These are phyloP conservation scores for Cirrhinus mrigala DNA, from an alignment of 2,797 vertebrate species.

Conservation along the genomic window DNA sequence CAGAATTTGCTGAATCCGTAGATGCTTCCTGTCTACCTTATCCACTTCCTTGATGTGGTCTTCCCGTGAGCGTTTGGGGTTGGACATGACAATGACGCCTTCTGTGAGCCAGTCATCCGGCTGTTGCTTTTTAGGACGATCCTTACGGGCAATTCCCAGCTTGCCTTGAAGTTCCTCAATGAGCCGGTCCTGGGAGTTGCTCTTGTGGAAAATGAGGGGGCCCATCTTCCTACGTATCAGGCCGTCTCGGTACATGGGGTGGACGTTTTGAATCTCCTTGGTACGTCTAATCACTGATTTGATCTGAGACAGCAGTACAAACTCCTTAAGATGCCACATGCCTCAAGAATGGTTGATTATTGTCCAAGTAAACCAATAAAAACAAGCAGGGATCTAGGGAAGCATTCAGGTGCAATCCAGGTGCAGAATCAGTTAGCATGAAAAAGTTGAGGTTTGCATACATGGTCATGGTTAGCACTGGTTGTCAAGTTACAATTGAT, in stretches of 20 bases:
- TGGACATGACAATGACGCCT: constrained; percentile 88
- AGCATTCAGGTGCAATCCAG: constrained; percentile 4
- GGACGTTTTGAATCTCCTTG: constrained; percentile 90
- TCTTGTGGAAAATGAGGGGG: constrained; percentile 90
- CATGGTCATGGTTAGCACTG: constrained; percentile 6
- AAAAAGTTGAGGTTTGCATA: neutral
- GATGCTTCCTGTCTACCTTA: constrained; percentile 84
- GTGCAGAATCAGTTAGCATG: constrained; percentile 16
- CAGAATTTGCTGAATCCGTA: neutral
- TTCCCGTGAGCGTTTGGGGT: constrained; percentile 81
- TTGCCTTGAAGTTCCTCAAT: constrained; percentile 93
- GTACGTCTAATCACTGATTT: constrained; percentile 96
- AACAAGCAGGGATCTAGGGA: neutral
- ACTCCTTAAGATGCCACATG: constrained; percentile 27
- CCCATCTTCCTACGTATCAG: constrained; percentile 88
- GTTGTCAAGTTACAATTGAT: neutral
- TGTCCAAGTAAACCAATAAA: constrained; percentile 6
- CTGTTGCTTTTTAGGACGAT: constrained; percentile 78
- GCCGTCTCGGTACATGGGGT: constrained; percentile 93
- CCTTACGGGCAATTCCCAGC: constrained; percentile 85
- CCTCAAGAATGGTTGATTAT: neutral
- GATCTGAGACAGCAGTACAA: constrained; percentile 80
- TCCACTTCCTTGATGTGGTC: constrained; percentile 83
- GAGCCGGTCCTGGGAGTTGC: constrained; percentile 88
- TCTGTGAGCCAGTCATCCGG: constrained; percentile 91